Conservation (phyloP, 2,888 invertebrate genomes). For the Eilema griseolum region DNA sequence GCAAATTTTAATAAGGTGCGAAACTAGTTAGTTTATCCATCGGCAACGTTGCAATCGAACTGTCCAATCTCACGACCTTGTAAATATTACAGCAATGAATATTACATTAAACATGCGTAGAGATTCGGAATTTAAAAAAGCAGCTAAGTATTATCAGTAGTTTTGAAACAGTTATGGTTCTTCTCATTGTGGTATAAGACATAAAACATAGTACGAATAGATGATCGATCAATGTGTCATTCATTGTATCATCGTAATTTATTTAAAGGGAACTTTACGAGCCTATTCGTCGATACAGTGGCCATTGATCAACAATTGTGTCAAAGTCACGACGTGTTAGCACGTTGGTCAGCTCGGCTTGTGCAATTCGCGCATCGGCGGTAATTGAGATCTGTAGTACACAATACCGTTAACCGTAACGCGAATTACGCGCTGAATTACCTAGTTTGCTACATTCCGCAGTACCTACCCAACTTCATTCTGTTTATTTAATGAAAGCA, state of each 20-base stretch:
- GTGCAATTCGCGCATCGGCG: slow-evolving; percentile 72
- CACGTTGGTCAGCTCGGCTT: slow-evolving; percentile 70
- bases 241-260: slow-evolving; percentile 45
- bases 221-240: slow-evolving; percentile 40
- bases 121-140: not conserved
- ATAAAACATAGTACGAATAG: not conserved
- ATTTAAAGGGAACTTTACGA: slow-evolving; percentile 53
- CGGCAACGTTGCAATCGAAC: not conserved
- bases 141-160: too few relatives aligned
- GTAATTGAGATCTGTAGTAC: slow-evolving; percentile 60
- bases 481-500: slow-evolving; percentile 22
- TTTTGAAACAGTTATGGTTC: not conserved
- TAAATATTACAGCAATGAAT: slow-evolving; percentile 20
- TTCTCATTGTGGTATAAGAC: not conserved
- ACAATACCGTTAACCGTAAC: slow-evolving; percentile 40
- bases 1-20: not conserved
- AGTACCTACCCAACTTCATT: slow-evolving; percentile 23
- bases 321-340: slow-evolving; percentile 83
- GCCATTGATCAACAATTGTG: slow-evolving; percentile 79
- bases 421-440: slow-evolving; percentile 40
- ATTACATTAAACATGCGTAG: not conserved
- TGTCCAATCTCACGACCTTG: not conserved
- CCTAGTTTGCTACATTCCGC: slow-evolving; percentile 35
- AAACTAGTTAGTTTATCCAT: not conserved
- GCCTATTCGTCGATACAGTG: slow-evolving; percentile 57